phyloP scores from a whole-genome alignment of 2,113 vertebrate genomes.

The Neotoma lepida region DNA sequence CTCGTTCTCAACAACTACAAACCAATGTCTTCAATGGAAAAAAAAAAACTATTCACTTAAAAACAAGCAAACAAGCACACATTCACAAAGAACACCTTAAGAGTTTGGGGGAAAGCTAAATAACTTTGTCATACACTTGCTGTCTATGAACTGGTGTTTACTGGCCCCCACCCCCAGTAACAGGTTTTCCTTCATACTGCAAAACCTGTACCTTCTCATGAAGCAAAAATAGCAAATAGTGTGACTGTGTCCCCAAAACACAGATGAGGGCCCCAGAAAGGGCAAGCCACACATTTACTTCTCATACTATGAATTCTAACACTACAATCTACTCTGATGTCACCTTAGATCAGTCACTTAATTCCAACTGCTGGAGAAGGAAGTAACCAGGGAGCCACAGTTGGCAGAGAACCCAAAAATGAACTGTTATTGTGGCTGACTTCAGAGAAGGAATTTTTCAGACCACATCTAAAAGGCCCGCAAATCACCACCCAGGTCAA shows the following conservation, averaged over 20 bases:
- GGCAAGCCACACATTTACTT: background rate
- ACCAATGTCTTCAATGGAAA: constrained; percentile 49
- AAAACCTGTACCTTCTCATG: background rate
- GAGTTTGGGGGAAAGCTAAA: constrained; percentile 34
- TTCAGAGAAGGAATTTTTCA: constrained; percentile 75
- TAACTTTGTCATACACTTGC: constrained; percentile 37
- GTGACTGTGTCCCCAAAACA: background rate
- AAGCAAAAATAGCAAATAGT: background rate
- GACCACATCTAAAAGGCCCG: constrained; percentile 75
- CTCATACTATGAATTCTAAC: constrained; percentile 35
- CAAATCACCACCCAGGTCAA: constrained; percentile 73
- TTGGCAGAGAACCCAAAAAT: constrained; percentile 74
- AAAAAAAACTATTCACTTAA: background rate
- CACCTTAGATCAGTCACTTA: constrained; percentile 61
- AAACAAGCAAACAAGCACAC: background rate
- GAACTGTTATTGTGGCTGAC: constrained; percentile 74
- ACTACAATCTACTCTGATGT: constrained; percentile 31
- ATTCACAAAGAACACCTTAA: constrained; percentile 17
- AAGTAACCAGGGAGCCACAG: constrained; percentile 61
- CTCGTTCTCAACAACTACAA: constrained; percentile 32
- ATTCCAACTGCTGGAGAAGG: constrained; percentile 70
- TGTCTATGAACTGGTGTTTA: constrained; percentile 27
- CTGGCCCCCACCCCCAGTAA: background rate
- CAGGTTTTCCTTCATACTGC: background rate
- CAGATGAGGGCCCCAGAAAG: background rate